Percentiles rank a stretch among this genome's conserved stretches.
phyloP scores from a whole-genome alignment of 2,113 vertebrate genomes.

The Paedocypris sp. region DNA sequence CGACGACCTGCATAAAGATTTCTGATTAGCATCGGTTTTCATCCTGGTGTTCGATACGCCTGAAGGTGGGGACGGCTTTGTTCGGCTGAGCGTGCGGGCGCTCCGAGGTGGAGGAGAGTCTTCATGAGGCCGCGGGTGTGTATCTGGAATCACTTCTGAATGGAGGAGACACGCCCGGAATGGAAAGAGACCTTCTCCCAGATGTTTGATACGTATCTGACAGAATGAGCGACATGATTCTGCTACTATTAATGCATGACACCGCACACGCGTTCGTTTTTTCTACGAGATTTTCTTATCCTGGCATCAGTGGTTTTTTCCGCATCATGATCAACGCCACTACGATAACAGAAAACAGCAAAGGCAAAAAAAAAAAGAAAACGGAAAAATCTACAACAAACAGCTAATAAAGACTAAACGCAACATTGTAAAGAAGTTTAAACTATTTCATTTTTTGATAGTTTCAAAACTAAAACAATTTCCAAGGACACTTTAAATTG shows the following conservation, averaged over 20 bases:
- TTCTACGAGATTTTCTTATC: too few relatives aligned
- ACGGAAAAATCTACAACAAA: too few relatives aligned
- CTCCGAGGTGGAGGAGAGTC: not conserved
- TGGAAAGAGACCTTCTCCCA: not conserved
- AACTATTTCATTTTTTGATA: too few relatives aligned
- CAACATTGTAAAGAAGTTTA: too few relatives aligned
- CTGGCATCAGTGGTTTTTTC: too few relatives aligned
- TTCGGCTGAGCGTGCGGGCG: not conserved
- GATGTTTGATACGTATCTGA: not conserved
- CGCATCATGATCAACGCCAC: too few relatives aligned
- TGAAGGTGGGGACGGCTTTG: not conserved
- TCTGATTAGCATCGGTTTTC: conserved; percentile 15
- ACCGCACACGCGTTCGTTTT: too few relatives aligned
- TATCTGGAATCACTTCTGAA: conserved; percentile 12
- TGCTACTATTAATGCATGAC: not conserved
- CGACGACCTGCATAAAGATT: not conserved
- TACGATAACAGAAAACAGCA: too few relatives aligned
- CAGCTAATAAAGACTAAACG: too few relatives aligned
- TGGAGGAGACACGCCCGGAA: not conserved
- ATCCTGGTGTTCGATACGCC: conserved; percentile 1
- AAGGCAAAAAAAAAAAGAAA: too few relatives aligned
- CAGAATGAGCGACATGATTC: not conserved
- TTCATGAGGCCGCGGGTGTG: not conserved
- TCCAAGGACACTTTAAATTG: too few relatives aligned
- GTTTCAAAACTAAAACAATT: too few relatives aligned